Base-by-base conservation (phyloP, 2,797 vertebrate species). In the Cetoscarus ocellatus region DNA sequence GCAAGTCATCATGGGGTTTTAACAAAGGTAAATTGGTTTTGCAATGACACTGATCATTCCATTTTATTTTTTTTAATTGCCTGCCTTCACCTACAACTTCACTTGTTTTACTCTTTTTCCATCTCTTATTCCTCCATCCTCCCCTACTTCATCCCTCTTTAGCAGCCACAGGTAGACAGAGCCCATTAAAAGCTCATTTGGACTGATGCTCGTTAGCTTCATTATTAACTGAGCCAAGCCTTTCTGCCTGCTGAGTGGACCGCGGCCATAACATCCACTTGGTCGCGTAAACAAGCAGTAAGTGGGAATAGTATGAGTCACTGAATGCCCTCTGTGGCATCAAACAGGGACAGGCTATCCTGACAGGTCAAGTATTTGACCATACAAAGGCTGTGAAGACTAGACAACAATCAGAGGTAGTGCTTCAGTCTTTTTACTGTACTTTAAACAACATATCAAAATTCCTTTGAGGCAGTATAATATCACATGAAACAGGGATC, bases 181-280 rank as follows among this genome's bases (percentile, higher is more conserved):
- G 70, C 64, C 81, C 90, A 94, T 94, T 94, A 93, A 93, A 92
- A 94, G 82, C 89, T 93, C 80, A 86, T 95, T 93, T 93, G 76
- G 63, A 70, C 84, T 54, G 77, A 87, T 77, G 85, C 88, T 92
- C 83, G 39, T 94, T 93, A 90, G 80, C 67, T 68, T 61, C 83
- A 88, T 94, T 93, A 93, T 89, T 89, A 91, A 90, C 85, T 71
- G 82, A 88, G 81, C 83, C 61, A 58, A 82, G 75, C 39, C 77
- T 70, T 10, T 40, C 77, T 35, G 67, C 87, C 85, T 79, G 80
- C 87, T 87, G 87, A 83, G 84, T 80, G 70, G 83, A 86, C 73
- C 70, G 59, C 62, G 72, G 48, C 51, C 75, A 66, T 71, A 83
- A 84, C 77, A 61, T 60, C 77, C 76, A 77, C 81, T 88, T 77